A percentile compares a stretch with the other conserved stretches of the same genome.
phyloP scores from a whole-genome alignment of 2,113 vertebrate genomes.

The Corythaixoides concolor region DNA sequence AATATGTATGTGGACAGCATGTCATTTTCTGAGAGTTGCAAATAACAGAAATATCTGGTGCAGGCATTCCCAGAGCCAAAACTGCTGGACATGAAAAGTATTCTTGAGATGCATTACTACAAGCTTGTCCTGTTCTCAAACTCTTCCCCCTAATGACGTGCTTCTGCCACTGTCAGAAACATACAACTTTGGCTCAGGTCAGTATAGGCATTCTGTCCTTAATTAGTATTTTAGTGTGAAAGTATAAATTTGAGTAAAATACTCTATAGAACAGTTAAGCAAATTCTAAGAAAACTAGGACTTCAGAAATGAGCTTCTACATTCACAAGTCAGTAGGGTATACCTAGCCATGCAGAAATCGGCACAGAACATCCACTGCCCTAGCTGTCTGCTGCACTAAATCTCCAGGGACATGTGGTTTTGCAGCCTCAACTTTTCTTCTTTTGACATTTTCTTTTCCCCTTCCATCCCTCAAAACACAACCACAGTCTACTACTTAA shows the following conservation, averaged over 20 bases:
- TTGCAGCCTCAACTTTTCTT: not conserved
- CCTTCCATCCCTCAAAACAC: not conserved
- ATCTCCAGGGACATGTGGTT: fast-evolving
- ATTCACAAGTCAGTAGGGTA: not conserved
- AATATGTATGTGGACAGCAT: not conserved
- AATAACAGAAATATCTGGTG: not conserved
- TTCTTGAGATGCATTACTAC: not conserved
- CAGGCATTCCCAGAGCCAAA: not conserved
- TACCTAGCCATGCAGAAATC: not conserved
- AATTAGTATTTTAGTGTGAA: not conserved
- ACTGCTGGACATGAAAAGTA: not conserved
- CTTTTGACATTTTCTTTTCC: not conserved
- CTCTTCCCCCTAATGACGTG: fast-evolving
- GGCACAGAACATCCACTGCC: not conserved
- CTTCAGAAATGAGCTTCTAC: not conserved
- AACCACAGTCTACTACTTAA: not conserved
- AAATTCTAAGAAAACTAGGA: not conserved
- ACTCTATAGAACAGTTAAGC: not conserved
- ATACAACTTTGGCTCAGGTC: not conserved
- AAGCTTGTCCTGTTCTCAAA: not conserved
- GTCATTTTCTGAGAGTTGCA: not conserved
- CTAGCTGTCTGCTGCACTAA: not conserved
- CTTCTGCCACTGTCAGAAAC: not conserved
- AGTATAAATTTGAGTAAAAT: not conserved
- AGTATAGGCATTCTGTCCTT: not conserved